phyloP scores from a whole-genome alignment of 2,797 vertebrate species.

The Pantherophis alleghaniensis region DNA sequence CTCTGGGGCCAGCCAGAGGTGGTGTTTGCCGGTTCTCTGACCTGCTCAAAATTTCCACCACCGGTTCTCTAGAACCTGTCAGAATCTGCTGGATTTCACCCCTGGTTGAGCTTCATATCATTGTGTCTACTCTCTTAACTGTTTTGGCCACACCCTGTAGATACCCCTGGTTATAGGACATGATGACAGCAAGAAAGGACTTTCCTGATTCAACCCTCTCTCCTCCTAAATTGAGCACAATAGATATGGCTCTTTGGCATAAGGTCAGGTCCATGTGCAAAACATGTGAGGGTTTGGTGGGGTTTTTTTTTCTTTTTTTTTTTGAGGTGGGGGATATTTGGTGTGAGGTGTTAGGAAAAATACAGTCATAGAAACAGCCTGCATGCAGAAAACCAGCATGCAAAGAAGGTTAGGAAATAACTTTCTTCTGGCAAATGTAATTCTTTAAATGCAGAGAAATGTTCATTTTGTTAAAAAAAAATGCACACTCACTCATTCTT shows the following conservation, averaged over 20 bases:
- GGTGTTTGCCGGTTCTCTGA: no score
- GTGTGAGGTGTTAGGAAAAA: neutral
- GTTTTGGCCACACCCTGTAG: neutral
- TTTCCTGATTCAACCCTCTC: neutral
- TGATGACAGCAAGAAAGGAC: neutral
- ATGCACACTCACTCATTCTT: neutral
- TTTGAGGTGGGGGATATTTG: no score
- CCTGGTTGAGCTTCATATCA: neutral
- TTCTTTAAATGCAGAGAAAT: neutral
- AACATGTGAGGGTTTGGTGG: neutral
- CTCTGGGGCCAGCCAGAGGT: no score
- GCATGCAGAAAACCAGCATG: neutral
- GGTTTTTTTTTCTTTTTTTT: neutral
- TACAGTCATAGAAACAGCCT: neutral
- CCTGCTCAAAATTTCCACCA: no score
- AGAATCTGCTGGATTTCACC: no score
- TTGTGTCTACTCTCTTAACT: neutral
- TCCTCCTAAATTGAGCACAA: neutral
- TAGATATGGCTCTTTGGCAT: neutral
- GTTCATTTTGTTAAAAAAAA: neutral
- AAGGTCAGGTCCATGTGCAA: neutral
- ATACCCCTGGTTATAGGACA: neutral
- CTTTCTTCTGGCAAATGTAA: neutral
- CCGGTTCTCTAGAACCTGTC: no score
- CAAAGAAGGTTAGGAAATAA: neutral